Evolutionary conservation across 1,140 invertebrate species (phyloP).

Genomic region (Harlomillsia oculata): DNA sequence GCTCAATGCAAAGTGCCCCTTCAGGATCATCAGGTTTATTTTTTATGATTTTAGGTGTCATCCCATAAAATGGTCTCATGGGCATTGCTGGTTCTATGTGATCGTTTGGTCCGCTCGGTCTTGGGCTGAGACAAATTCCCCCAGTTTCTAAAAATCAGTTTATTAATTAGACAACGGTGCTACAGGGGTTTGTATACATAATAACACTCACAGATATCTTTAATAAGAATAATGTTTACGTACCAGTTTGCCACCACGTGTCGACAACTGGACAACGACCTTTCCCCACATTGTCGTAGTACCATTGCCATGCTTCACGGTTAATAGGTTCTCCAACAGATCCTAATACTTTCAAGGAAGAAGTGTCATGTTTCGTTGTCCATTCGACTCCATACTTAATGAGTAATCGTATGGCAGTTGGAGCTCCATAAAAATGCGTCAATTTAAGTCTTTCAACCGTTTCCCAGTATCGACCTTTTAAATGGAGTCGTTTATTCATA

Average conservation of each 20-base stretch:
- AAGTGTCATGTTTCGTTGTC: conserved; percentile 45
- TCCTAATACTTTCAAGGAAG: conserved; percentile 44
- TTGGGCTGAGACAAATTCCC: conserved; percentile 24
- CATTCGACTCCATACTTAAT: conserved; percentile 42
- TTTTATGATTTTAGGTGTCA: conserved; percentile 24
- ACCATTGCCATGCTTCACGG: conserved; percentile 50
- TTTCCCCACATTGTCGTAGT: conserved; percentile 45
- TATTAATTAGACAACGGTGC: neutral
- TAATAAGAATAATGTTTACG: neutral
- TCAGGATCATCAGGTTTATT: conserved; percentile 11
- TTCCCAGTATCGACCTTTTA: conserved; percentile 48
- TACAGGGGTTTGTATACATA: neutral
- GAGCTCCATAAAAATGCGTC: conserved; percentile 48
- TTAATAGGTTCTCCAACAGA: conserved; percentile 53
- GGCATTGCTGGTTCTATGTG: conserved; percentile 30
- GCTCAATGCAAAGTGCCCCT: conserved; percentile 45
- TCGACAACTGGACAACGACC: conserved; percentile 50
- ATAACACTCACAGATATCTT: neutral
- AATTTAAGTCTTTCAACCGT: conserved; percentile 45
- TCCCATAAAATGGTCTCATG: conserved; percentile 33
- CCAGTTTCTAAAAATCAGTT: conserved; percentile 25
- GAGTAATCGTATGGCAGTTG: conserved; percentile 47
- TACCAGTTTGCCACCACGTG: conserved; percentile 57
- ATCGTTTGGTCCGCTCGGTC: conserved; percentile 26
- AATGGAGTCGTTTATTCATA: neutral